Evolutionary conservation across 2,888 invertebrate species (phyloP).

Genomic region (Beris morrisii): DNA sequence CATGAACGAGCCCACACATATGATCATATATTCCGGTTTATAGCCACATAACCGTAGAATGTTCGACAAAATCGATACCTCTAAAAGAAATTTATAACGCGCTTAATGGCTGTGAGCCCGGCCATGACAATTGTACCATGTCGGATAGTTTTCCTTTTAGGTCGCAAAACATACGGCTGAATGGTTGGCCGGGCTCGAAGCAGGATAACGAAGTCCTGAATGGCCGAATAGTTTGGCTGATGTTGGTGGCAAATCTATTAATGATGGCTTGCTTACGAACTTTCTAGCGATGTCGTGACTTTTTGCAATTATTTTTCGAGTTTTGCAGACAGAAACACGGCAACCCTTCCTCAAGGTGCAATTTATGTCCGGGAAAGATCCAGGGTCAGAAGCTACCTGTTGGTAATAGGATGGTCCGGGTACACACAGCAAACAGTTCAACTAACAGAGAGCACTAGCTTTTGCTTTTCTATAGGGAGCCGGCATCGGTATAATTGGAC

Average conservation of each 20-base stretch:
- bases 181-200: slow-evolving; percentile 14
- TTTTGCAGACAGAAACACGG: slow-evolving; percentile 23
- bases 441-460: too few species aligned
- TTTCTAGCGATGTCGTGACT: slow-evolving; percentile 29
- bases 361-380: slow-evolving; percentile 28
- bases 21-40: slow-evolving; percentile 33
- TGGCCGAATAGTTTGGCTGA: background rate
- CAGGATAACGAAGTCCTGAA: background rate
- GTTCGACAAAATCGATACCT: slow-evolving; percentile 36
- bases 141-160: slow-evolving; percentile 27
- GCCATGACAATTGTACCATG: slow-evolving; percentile 35
- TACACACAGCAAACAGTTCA: too few species aligned
- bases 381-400: slow-evolving; percentile 26
- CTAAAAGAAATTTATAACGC: slow-evolving; percentile 37
- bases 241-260: slow-evolving; percentile 30
- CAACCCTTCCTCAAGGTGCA: slow-evolving; percentile 19
- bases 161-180: slow-evolving; percentile 17
- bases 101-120: slow-evolving; percentile 34
- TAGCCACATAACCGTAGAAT: slow-evolving; percentile 27
- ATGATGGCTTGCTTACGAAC: slow-evolving; percentile 24
- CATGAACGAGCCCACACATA: slow-evolving; percentile 31
- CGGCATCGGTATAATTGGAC: too few species aligned
- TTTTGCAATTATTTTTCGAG: slow-evolving; percentile 27
- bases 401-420: slow-evolving; percentile 3
- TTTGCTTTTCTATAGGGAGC: too few species aligned